Evolutionary conservation across 1,140 invertebrate species (phyloP).

Genomic region (Doryteuthis pealeii): DNA sequence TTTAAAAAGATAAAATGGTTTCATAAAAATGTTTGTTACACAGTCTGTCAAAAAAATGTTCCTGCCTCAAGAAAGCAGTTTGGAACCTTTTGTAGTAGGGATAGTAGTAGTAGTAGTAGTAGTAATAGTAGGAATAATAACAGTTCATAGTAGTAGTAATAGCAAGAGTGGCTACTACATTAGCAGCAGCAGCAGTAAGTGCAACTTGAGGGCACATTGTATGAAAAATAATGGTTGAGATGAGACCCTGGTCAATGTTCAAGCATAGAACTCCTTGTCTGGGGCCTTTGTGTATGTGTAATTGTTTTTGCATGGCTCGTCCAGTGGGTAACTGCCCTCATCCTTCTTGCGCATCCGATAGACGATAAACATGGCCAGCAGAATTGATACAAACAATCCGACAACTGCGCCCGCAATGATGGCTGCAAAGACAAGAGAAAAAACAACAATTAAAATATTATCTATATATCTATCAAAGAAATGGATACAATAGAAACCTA

Average conservation of each 20-base stretch:
- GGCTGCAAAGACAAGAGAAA: conserved; percentile 67
- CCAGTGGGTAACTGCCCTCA: conserved; percentile 96
- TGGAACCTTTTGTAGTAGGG: too few species aligned
- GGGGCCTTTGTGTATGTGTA: conserved; percentile 89
- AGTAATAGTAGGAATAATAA: too few species aligned
- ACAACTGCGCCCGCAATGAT: conserved; percentile 98
- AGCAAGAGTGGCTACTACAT: background rate
- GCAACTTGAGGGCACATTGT: background rate
- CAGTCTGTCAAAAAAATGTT: too few species aligned
- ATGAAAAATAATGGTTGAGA: background rate
- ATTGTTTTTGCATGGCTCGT: conserved; percentile 92
- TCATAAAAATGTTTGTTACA: too few species aligned
- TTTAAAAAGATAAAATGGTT: too few species aligned
- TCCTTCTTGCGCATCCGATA: conserved; percentile 99
- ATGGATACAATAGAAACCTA: too few species aligned
- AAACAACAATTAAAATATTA: conserved; percentile 7
- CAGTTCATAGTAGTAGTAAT: too few species aligned
- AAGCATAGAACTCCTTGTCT: conserved; percentile 93
- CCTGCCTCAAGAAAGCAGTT: too few species aligned
- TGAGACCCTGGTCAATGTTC: conserved; percentile 56
- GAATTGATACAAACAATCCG: conserved; percentile 92
- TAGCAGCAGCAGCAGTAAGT: too few species aligned
- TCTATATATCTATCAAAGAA: too few species aligned
- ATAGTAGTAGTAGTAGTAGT: too few species aligned
- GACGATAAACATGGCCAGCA: conserved; percentile 98